These are phyloP conservation scores for Euleptes europaea DNA, from an alignment of 2,113 vertebrate genomes.

Conservation along the genomic window DNA sequence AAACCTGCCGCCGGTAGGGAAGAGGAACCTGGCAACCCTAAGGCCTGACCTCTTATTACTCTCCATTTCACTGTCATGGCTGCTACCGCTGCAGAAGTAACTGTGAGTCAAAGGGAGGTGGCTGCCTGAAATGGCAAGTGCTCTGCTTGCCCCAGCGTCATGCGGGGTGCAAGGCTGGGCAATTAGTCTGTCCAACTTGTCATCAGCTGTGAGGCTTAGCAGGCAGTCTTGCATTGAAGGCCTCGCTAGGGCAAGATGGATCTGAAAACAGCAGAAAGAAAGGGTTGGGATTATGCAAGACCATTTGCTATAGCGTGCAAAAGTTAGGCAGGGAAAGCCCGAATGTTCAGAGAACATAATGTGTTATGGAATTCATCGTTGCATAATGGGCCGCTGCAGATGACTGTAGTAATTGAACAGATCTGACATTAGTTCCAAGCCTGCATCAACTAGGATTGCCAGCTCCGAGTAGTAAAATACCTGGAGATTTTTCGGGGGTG, in stretches of 20 bases:
- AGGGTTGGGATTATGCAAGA: background rate
- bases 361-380: too few relatives aligned
- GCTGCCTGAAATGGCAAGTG: background rate
- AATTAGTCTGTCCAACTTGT: conserved; percentile 13
- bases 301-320: background rate
- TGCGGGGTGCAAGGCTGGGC: background rate
- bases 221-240: background rate
- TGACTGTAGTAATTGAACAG: too few relatives aligned
- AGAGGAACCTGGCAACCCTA: too few relatives aligned
- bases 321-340: too few relatives aligned
- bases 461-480: too few relatives aligned
- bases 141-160: background rate
- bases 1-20: too few relatives aligned
- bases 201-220: background rate
- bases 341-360: too few relatives aligned
- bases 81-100: background rate
- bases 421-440: too few relatives aligned
- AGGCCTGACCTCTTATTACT: background rate
- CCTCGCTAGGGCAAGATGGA: background rate
- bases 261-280: background rate
- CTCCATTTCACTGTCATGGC: background rate
- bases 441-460: too few relatives aligned
- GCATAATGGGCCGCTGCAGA: too few relatives aligned
- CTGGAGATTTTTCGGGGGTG: too few relatives aligned
- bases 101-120: conserved; percentile 2